Conservation (phyloP, 2,113 vertebrate species). For the Telmatochromis sp. region DNA sequence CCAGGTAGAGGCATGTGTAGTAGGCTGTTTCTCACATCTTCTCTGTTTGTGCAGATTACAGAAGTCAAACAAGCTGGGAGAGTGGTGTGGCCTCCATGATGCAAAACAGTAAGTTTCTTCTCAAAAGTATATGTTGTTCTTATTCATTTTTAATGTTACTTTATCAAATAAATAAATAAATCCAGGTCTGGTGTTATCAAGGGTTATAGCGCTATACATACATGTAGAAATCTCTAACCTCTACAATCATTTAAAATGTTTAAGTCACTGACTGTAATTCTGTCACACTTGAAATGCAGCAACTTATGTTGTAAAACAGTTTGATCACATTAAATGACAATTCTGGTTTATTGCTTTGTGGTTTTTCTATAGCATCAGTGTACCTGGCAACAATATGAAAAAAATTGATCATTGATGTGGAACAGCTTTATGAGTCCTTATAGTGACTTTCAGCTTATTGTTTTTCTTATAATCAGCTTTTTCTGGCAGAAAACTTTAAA, state of each 20-base stretch:
- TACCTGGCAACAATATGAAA: background rate
- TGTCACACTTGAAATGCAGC: background rate
- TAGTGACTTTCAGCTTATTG: background rate
- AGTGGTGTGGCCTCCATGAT: constrained; percentile 82
- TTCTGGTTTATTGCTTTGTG: background rate
- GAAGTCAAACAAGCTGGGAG: constrained; percentile 85
- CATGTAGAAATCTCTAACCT: background rate
- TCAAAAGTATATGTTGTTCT: background rate
- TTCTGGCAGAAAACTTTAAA: background rate
- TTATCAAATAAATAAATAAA: background rate
- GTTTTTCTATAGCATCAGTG: background rate
- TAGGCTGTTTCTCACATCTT: background rate
- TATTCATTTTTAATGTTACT: background rate
- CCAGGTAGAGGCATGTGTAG: background rate
- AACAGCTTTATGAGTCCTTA: background rate
- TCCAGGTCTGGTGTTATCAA: background rate
- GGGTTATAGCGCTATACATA: background rate
- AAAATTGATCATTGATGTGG: background rate
- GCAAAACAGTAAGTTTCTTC: constrained; percentile 82
- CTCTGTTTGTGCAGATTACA: constrained; percentile 81
- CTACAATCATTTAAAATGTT: background rate
- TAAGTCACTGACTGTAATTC: background rate
- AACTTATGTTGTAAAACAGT: background rate
- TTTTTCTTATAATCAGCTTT: background rate
- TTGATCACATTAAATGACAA: background rate